Conservation (phyloP, 2,888 invertebrate genomes). For the Eurytoma adleriae region DNA sequence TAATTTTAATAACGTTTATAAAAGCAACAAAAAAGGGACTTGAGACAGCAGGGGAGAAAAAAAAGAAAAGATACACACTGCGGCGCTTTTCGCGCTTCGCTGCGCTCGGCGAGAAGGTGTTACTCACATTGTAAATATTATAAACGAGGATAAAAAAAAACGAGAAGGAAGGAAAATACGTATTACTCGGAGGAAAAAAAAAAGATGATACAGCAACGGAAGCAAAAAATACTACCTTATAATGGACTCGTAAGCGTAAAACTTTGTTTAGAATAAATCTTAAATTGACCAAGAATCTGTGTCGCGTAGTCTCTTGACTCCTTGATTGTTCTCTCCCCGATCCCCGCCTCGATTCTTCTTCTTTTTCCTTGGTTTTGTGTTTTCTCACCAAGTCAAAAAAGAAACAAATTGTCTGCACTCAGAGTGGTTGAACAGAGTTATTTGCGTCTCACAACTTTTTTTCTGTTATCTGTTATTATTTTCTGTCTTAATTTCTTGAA, state of each 20-base stretch:
- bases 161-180: conserved; percentile 60
- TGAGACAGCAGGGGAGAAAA: conserved; percentile 56
- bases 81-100: conserved; percentile 40
- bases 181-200: conserved; percentile 64
- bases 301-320: conserved; percentile 55
- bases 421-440: not conserved
- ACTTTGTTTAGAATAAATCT: conserved; percentile 76
- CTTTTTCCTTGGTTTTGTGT: conserved; percentile 42
- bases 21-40: conserved; percentile 57
- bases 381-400: conserved; percentile 19
- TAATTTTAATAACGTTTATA: conserved; percentile 76
- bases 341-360: conserved; percentile 7
- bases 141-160: conserved; percentile 39
- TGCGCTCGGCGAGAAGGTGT: conserved; percentile 51
- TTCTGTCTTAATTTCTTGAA: conserved; percentile 13
- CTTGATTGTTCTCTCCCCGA: conserved; percentile 41
- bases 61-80: conserved; percentile 26
- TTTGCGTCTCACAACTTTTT: not conserved
- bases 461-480: conserved; percentile 5
- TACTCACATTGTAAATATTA: conserved; percentile 57
- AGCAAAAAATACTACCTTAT: conserved; percentile 64
- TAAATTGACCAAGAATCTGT: conserved; percentile 72
- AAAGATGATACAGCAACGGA: conserved; percentile 55
- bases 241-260: conserved; percentile 73
- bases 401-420: conserved; percentile 23